These are phyloP conservation scores for Drosophila rubida DNA, from an alignment of 2,888 invertebrate genomes.

Conservation along the genomic window DNA sequence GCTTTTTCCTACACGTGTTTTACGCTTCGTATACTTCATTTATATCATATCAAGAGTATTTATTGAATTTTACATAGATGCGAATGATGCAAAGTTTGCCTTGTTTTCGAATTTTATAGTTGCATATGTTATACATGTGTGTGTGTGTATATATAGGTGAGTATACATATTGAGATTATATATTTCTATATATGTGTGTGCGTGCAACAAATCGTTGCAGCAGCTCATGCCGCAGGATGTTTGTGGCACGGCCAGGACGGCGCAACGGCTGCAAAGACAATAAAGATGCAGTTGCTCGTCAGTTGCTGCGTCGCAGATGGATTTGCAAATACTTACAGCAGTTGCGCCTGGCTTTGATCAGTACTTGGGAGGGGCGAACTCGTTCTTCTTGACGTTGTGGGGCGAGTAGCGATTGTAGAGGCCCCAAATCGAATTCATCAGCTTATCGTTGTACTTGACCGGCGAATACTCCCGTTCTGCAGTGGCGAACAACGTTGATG, in stretches of 20 bases:
- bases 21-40: conserved; percentile 47
- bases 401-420: conserved; percentile 94
- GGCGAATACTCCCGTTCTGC: conserved; percentile 89
- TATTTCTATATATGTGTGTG: conserved; percentile 34
- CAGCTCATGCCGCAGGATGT: conserved; percentile 23
- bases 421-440: conserved; percentile 97
- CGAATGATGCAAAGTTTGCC: conserved; percentile 51
- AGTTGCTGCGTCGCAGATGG: too few species aligned
- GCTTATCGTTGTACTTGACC: conserved; percentile 92
- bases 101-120: conserved; percentile 17
- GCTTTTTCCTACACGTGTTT: conserved; percentile 32
- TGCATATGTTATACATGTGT: conserved; percentile 12
- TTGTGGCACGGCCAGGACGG: conserved; percentile 27
- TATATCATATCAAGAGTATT: conserved; percentile 65
- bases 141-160: conserved; percentile 13
- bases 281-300: background rate
- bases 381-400: conserved; percentile 92
- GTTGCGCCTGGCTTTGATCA: conserved; percentile 42
- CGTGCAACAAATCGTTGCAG: conserved; percentile 30
- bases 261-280: conserved; percentile 39
- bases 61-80: conserved; percentile 75
- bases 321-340: conserved; percentile 32
- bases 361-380: conserved; percentile 61
- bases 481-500: conserved; percentile 39
- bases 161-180: conserved; percentile 27